Evolutionary conservation across 2,888 invertebrate genomes (phyloP).

Genomic region (Tuberolachnus salignus): DNA sequence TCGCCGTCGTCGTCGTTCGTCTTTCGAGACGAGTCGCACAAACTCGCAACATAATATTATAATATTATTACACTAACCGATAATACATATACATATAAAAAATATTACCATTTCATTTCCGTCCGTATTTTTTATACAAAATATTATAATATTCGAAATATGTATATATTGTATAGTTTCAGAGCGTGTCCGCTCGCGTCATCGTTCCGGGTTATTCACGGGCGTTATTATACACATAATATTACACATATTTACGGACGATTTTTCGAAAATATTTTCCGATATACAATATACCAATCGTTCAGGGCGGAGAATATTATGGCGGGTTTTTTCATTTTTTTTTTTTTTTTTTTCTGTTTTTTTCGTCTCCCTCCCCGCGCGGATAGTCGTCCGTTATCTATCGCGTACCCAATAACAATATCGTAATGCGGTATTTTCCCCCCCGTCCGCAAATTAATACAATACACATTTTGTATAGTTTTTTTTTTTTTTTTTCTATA

Average conservation of each 20-base stretch:
- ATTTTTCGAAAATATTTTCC: background rate
- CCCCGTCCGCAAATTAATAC: no score
- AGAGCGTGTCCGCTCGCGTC: background rate
- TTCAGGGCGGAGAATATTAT: background rate
- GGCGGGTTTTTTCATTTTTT: background rate
- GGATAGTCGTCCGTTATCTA: no score
- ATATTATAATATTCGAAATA: no score
- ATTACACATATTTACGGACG: background rate
- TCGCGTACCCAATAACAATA: no score
- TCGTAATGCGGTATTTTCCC: no score
- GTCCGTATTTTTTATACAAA: background rate
- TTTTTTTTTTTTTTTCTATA: no score
- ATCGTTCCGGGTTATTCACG: background rate
- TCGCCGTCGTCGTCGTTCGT: background rate
- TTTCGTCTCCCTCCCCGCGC: no score
- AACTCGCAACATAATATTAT: no score
- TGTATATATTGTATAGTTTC: no score
- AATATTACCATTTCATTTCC: no score
- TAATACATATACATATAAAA: background rate
- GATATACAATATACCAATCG: background rate
- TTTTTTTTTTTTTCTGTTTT: background rate
- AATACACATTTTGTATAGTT: no score
- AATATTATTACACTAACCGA: background rate
- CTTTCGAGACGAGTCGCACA: slow-evolving; percentile 48
- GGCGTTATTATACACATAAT: no score